Percentiles rank a stretch among this genome's conserved stretches.
Conservation (phyloP, 2,888 invertebrate species). For the Lycophotia porphyrea region DNA sequence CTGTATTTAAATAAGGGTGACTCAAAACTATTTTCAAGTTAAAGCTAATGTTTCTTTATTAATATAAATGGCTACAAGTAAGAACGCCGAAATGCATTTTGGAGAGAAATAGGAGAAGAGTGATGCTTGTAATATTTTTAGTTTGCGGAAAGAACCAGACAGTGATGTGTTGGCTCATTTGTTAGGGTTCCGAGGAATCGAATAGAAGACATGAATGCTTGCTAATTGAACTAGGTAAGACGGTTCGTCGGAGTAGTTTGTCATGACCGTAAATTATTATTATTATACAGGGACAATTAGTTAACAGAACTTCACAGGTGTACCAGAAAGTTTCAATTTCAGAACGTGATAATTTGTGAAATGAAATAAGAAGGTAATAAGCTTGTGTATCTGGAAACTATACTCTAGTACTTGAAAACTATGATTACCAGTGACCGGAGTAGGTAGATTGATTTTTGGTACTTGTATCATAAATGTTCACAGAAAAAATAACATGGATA, state of each 20-base stretch:
- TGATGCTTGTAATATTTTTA: constrained; percentile 62
- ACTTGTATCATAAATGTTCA: too few species aligned
- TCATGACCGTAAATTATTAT: constrained; percentile 2
- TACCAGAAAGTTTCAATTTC: background rate
- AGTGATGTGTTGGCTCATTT: constrained; percentile 60
- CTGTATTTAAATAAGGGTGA: too few species aligned
- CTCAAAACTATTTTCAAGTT: background rate
- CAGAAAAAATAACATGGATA: too few species aligned
- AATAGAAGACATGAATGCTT: constrained; percentile 50
- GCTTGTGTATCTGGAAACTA: background rate
- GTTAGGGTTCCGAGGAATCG: constrained; percentile 49
- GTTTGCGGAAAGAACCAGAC: constrained; percentile 60
- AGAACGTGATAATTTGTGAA: background rate
- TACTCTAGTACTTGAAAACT: background rate
- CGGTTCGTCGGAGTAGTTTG: constrained; percentile 10
- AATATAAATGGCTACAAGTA: constrained; percentile 48
- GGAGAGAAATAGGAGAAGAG: constrained; percentile 51
- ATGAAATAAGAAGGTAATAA: background rate
- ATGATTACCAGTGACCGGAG: too few species aligned
- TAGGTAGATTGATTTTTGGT: too few species aligned
- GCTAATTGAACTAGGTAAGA: constrained; percentile 50
- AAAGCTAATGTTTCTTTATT: constrained; percentile 25
- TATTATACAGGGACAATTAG: background rate
- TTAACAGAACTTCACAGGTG: background rate
- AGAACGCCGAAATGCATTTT: constrained; percentile 54